Base-by-base conservation (phyloP, 2,888 invertebrate genomes). In the Tachystola acroxantha region DNA sequence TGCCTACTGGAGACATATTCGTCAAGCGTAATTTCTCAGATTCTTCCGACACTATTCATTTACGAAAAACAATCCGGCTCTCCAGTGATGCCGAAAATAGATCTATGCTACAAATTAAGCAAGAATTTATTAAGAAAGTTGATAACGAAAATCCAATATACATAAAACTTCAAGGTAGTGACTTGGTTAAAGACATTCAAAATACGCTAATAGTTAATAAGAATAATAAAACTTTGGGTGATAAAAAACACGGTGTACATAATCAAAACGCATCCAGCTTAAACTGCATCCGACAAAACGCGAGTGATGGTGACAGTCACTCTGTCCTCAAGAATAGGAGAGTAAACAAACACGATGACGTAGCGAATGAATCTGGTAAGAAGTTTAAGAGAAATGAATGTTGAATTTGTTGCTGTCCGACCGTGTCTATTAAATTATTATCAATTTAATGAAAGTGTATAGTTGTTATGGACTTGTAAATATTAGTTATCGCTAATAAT, bases 211-310 rank as follows among this genome's bases (percentile, higher is more conserved):
- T 88, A 74, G 78, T 72, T 60, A 85, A 79, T 76, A 86, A 84
- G 69, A 85, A 70, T 69, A 84, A 70, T 66, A 78, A 82, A 70
- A 77, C 60, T 53, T 57, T 81, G 50, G 69, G 77, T 81, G 87
- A 87, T 69, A 88, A 86, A 79, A 87, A 82, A 65, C 73, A 82
- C 62, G 66, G 76, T 78, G 74, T 85, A 69, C 72, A 85, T 73
- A 85, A 79, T 77, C 84, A 84, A 63, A 85, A 72, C 72, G 73
- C 81, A 64, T 66, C 85, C 59, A 80, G 55, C 70, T 54, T 78
- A 44, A 84, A 84, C 64, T 82, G 78, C 68, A 64, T 82, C 60
- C 69, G 85, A 54, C 82, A 80, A 57, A 80, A 54, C 57, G 58
- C 75, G 50, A 68, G 73, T 74, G 85, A 82, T 50, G 76, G 75